These are phyloP conservation scores for Pampus argenteus DNA, from an alignment of 2,797 vertebrate species.

Conservation along the genomic window DNA sequence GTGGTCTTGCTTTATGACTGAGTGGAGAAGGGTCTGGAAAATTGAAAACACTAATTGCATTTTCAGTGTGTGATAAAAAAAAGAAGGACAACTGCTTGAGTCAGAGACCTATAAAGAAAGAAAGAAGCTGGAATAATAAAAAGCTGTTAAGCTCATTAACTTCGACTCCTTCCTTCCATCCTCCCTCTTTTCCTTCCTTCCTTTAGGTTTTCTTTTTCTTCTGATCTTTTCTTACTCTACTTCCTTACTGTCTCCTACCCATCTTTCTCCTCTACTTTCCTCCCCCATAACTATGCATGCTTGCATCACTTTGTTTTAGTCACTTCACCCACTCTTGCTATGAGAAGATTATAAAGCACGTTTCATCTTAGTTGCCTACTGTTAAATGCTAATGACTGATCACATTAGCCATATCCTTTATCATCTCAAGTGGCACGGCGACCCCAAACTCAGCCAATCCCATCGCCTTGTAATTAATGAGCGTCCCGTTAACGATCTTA, in stretches of 20 bases:
- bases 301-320: conserved; percentile 48
- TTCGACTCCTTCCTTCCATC: conserved; percentile 17
- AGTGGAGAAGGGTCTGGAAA: conserved; percentile 47
- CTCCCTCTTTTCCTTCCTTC: conserved; percentile 1
- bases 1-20: conserved; percentile 48
- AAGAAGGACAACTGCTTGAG: conserved; percentile 51
- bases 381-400: conserved; percentile 72
- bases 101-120: conserved; percentile 54
- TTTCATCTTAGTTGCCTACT: conserved; percentile 52
- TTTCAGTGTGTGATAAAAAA: conserved; percentile 56
- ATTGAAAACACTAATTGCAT: conserved; percentile 65
- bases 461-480: conserved; percentile 73
- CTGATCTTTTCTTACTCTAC: conserved; percentile 14
- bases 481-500: conserved; percentile 61
- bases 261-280: conserved; percentile 9
- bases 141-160: conserved; percentile 56
- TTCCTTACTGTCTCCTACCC: conserved; percentile 1
- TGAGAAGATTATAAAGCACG: conserved; percentile 51
- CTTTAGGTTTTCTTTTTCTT: conserved; percentile 14
- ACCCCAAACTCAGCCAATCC: conserved; percentile 68
- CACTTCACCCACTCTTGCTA: conserved; percentile 27
- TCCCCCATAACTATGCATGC: conserved; percentile 47
- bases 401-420: conserved; percentile 73
- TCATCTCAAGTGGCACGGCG: conserved; percentile 68
- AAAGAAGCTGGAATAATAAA: conserved; percentile 54